Conservation (phyloP, 1,140 invertebrate genomes). For the Eriocheir sinensis region DNA sequence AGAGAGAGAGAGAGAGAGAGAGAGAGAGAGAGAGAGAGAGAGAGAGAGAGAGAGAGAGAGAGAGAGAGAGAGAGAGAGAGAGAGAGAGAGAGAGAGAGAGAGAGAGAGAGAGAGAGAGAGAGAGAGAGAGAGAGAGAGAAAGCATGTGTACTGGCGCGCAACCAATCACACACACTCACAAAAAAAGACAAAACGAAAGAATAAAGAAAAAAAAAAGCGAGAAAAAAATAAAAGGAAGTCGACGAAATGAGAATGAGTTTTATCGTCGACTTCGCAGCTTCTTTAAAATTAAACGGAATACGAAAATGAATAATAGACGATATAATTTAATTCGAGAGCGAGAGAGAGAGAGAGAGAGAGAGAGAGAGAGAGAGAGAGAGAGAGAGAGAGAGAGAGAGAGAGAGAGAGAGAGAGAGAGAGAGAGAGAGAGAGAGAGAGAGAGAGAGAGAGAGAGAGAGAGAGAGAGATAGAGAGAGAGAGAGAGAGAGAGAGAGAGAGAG, state of each 20-base stretch:
- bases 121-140: too few relatives aligned
- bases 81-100: not conserved
- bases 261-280: not conserved
- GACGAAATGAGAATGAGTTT: not conserved
- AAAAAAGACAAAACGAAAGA: not conserved
- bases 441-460: not conserved
- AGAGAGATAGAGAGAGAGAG: conserved; percentile 3
- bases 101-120: not conserved
- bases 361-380: conserved; percentile 14
- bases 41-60: conserved; percentile 6
- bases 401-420: not conserved
- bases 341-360: conserved; percentile 11
- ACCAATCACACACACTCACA: too few relatives aligned
- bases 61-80: not conserved
- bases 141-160: too few relatives aligned
- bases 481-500: conserved; percentile 14
- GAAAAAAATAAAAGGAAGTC: not conserved
- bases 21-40: not conserved
- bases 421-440: conserved; percentile 18
- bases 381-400: conserved; percentile 13
- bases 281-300: not conserved
- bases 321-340: not conserved
- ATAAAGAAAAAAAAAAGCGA: not conserved
- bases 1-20: not conserved
- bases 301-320: not conserved